Conservation (phyloP, 2,797 vertebrate species). For the Streptopelia turtur region DNA sequence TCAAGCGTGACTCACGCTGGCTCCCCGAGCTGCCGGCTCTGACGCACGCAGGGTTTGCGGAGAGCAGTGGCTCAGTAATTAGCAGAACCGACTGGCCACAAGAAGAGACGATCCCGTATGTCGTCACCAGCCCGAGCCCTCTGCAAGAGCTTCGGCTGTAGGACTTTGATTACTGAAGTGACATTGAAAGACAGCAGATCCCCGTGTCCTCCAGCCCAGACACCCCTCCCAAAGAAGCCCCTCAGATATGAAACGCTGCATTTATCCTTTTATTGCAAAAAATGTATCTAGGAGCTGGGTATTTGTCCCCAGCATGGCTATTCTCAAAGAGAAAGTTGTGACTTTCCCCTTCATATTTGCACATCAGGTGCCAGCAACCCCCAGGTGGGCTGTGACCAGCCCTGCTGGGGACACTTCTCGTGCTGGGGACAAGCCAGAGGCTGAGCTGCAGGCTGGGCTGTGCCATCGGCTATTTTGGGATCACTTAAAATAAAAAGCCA, state of each 20-base stretch:
- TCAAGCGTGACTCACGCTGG: background rate
- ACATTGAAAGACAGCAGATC: background rate
- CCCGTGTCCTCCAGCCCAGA: background rate
- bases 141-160: background rate
- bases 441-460: background rate
- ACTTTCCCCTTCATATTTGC: background rate
- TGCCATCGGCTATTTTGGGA: background rate
- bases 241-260: background rate
- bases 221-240: background rate
- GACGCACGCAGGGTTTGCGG: background rate
- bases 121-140: background rate
- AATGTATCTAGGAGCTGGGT: background rate
- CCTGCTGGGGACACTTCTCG: background rate
- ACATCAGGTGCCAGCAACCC: background rate
- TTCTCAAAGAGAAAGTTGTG: background rate
- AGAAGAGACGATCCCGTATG: fast-evolving
- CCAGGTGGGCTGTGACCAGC: background rate
- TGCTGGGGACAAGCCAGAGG: background rate
- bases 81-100: background rate
- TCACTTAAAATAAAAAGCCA: background rate
- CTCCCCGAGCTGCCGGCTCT: background rate
- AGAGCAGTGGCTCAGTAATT: background rate
- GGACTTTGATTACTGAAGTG: background rate
- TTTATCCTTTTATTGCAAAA: background rate
- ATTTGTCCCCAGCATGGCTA: fast-evolving